A percentile compares a stretch with the other conserved stretches of the same genome.
Evolutionary conservation across 2,888 invertebrate genomes (phyloP).

Genomic region (Troides oblongomaculatus): DNA sequence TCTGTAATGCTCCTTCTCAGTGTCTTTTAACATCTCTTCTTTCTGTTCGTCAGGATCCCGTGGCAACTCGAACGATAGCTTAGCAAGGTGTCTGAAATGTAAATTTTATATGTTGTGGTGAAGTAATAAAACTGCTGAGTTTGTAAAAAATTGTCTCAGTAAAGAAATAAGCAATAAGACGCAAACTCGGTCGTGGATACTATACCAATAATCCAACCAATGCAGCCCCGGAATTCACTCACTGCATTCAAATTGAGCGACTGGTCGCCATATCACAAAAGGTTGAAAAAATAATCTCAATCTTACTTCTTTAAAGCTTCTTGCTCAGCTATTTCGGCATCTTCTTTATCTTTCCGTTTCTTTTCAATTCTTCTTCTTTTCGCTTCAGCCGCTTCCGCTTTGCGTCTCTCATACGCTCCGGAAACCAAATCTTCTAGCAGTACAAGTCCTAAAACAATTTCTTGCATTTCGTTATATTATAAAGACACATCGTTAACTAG

Average conservation of each 20-base stretch:
- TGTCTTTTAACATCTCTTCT: slow-evolving; percentile 65
- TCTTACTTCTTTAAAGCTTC: slow-evolving; percentile 58
- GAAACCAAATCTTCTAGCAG: slow-evolving; percentile 78
- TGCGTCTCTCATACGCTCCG: slow-evolving; percentile 75
- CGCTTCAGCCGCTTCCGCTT: slow-evolving; percentile 60
- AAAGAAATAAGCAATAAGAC: too few relatives aligned
- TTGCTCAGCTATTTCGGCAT: slow-evolving; percentile 55
- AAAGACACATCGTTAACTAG: too few relatives aligned
- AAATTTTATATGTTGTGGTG: too few relatives aligned
- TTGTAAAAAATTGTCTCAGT: too few relatives aligned
- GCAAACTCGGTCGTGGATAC: too few relatives aligned
- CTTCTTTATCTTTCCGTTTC: slow-evolving; percentile 54
- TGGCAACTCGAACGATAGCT: slow-evolving; percentile 80
- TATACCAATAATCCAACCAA: too few relatives aligned
- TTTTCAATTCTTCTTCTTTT: slow-evolving; percentile 57
- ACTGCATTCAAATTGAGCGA: too few relatives aligned
- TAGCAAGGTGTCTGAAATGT: slow-evolving; percentile 65
- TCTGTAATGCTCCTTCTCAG: slow-evolving; percentile 75
- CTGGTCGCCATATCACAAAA: too few relatives aligned
- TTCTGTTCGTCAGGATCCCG: slow-evolving; percentile 84
- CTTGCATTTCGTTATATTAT: background rate
- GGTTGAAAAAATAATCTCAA: background rate
- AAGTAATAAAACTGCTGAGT: too few relatives aligned
- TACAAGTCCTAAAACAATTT: slow-evolving; percentile 60
- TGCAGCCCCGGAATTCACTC: too few relatives aligned